Evolutionary conservation across 2,797 vertebrate genomes (phyloP).

Genomic region (Triplophysa yarkandensis): DNA sequence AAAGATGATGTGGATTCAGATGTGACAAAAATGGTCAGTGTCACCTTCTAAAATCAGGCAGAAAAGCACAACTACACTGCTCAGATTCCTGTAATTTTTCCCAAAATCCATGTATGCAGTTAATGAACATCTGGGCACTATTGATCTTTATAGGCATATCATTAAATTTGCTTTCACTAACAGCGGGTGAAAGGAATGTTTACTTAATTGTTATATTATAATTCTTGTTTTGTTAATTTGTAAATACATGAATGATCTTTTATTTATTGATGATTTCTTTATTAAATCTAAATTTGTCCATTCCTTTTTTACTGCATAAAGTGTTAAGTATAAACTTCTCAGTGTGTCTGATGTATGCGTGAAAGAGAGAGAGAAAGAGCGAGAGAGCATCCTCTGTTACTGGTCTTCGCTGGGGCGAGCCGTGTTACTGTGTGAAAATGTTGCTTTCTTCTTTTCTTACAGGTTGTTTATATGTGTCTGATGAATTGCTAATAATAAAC

Average conservation of each 20-base stretch:
- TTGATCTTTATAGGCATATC: slow-evolving; percentile 46
- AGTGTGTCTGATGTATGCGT: slow-evolving; percentile 44
- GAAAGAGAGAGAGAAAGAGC: slow-evolving; percentile 1
- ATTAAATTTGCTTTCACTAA: slow-evolving; percentile 56
- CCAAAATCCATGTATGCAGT: slow-evolving; percentile 25
- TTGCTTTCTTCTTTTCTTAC: slow-evolving; percentile 85
- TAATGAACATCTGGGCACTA: slow-evolving; percentile 11
- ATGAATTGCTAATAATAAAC: slow-evolving; percentile 89
- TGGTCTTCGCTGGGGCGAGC: slow-evolving; percentile 78
- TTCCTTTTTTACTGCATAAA: slow-evolving; percentile 85
- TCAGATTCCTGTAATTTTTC: neutral
- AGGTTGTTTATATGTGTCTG: slow-evolving; percentile 92
- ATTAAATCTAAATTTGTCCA: slow-evolving; percentile 79
- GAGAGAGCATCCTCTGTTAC: slow-evolving; percentile 71
- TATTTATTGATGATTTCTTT: slow-evolving; percentile 85
- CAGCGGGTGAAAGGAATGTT: slow-evolving; percentile 82
- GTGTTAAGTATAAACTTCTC: slow-evolving; percentile 74
- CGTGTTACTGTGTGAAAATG: slow-evolving; percentile 77
- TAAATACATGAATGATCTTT: slow-evolving; percentile 86
- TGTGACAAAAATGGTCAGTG: slow-evolving; percentile 5
- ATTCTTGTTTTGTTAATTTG: slow-evolving; percentile 76
- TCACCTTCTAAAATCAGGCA: slow-evolving; percentile 4
- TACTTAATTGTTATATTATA: slow-evolving; percentile 55
- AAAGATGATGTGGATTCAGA: slow-evolving; percentile 11
- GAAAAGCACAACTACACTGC: slow-evolving; percentile 34